Percentiles rank a stretch among this genome's conserved stretches.
phyloP scores from a whole-genome alignment of 2,797 vertebrate species.

The Pteropus rufus region DNA sequence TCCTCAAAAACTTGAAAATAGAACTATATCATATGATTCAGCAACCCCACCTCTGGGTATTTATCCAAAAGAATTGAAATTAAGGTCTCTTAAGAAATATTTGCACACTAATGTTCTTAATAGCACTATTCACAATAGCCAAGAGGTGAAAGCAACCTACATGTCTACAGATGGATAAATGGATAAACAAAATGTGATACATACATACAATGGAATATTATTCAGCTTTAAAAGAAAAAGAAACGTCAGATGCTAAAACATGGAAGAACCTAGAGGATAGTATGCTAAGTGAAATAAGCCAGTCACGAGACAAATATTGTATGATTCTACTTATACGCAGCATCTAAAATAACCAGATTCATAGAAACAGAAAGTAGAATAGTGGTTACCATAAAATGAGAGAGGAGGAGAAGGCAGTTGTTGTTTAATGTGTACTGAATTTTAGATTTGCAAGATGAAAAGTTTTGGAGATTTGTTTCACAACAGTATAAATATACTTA shows the following conservation, averaged over 20 bases:
- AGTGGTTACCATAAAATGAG: too few species aligned
- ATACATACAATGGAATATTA: background rate
- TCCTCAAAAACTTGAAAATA: background rate
- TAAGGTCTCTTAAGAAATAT: background rate
- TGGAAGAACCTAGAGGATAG: background rate
- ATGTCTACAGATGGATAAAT: background rate
- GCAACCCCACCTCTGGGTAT: background rate
- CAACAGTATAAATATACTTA: background rate
- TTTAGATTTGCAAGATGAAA: background rate
- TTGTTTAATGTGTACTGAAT: background rate
- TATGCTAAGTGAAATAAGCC: background rate
- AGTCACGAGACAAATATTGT: background rate
- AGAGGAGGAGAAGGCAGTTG: background rate
- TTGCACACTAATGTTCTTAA: background rate
- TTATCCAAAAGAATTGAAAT: background rate
- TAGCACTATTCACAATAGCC: background rate
- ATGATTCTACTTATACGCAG: background rate
- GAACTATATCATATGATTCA: background rate
- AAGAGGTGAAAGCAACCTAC: background rate
- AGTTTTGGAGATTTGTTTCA: background rate
- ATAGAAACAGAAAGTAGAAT: background rate
- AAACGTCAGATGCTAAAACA: background rate
- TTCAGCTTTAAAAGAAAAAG: background rate
- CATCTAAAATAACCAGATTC: background rate
- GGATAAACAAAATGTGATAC: background rate